These are phyloP conservation scores for Cyanoramphus novaezelandiae DNA, from an alignment of 2,113 vertebrate species.

Conservation along the genomic window DNA sequence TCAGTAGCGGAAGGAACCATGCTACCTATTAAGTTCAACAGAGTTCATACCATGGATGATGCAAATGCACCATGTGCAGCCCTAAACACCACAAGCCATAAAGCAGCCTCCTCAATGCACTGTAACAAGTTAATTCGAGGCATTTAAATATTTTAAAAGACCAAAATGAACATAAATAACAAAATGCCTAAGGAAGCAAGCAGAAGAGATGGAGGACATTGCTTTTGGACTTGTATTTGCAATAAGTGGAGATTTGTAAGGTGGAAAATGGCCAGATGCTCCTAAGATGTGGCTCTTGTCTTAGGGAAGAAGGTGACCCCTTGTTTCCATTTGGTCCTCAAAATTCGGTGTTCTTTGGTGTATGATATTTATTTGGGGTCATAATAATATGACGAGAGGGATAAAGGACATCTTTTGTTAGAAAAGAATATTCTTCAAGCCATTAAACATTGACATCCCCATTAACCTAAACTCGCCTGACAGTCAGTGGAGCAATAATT, in stretches of 20 bases:
- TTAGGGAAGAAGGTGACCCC: background rate
- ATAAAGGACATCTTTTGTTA: slow-evolving; percentile 13
- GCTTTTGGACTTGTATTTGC: background rate
- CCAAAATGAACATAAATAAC: background rate
- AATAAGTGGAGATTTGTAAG: background rate
- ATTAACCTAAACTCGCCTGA: slow-evolving; percentile 20
- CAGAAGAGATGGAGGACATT: background rate
- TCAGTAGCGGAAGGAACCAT: accelerated
- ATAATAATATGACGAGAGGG: background rate
- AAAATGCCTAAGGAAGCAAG: background rate
- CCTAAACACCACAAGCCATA: background rate
- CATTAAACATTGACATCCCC: background rate
- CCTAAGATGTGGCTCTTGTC: background rate
- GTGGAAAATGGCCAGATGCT: background rate
- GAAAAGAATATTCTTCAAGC: slow-evolving; percentile 22
- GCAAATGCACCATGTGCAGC: background rate
- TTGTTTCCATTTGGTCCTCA: background rate
- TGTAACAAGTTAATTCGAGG: background rate
- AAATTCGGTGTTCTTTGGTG: background rate
- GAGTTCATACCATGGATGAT: background rate
- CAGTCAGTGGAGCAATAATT: background rate
- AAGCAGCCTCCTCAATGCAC: background rate
- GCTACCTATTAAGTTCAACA: background rate
- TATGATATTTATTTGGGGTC: background rate
- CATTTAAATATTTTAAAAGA: background rate